These are phyloP conservation scores for Byasa hedistus DNA, from an alignment of 2,888 invertebrate genomes.

Conservation along the genomic window DNA sequence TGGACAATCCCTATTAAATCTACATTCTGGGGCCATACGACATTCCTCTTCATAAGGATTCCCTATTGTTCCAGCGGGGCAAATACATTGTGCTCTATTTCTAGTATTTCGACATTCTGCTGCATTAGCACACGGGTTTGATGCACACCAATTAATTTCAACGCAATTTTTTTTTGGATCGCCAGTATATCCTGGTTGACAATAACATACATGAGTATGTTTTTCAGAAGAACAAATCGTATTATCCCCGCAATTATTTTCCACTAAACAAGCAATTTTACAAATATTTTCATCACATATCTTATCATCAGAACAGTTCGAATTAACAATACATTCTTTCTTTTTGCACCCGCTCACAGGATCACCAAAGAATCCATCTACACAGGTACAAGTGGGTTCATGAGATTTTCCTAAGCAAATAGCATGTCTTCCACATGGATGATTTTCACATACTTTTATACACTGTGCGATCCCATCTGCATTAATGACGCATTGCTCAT, in stretches of 20 bases:
- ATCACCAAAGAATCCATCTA: conserved; percentile 89
- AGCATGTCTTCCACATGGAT: conserved; percentile 90
- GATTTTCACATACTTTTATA: conserved; percentile 85
- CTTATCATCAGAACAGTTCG: conserved; percentile 90
- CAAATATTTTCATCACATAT: conserved; percentile 90
- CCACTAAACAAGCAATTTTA: conserved; percentile 90
- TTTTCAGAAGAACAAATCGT: conserved; percentile 91
- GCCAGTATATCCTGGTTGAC: conserved; percentile 93
- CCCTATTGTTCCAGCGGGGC: conserved; percentile 89
- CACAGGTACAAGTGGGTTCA: conserved; percentile 87
- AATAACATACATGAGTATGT: conserved; percentile 86
- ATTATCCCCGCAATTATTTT: conserved; percentile 92
- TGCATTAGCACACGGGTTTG: conserved; percentile 88
- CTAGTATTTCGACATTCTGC: conserved; percentile 89
- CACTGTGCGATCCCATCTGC: conserved; percentile 88
- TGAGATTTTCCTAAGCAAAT: conserved; percentile 88
- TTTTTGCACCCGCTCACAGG: conserved; percentile 89
- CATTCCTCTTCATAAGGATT: conserved; percentile 93
- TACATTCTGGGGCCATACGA: conserved; percentile 89
- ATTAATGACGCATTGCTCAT: conserved; percentile 85
- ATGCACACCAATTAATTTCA: conserved; percentile 88
- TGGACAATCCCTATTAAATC: conserved; percentile 89
- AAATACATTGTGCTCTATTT: conserved; percentile 89
- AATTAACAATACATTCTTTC: conserved; percentile 86
- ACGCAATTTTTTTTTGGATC: conserved; percentile 86